Percentiles rank a stretch among this genome's conserved stretches.
Evolutionary conservation across 1,140 invertebrate species (phyloP).

Genomic region (Sitophilus oryzae): DNA sequence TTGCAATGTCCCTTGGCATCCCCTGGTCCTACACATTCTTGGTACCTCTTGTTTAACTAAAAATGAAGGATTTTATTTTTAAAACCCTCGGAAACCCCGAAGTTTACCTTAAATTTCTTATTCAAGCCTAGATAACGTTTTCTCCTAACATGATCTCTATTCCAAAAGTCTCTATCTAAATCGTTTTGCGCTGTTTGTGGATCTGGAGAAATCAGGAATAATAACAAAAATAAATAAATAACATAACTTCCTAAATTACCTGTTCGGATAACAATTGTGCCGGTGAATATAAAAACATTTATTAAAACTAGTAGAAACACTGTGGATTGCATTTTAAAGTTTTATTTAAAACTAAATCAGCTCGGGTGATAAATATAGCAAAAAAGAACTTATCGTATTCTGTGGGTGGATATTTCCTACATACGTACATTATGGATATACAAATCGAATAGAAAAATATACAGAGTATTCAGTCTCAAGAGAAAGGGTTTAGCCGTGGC

Average conservation of each 20-base stretch:
- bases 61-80: slow-evolving; percentile 14
- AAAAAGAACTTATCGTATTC: too few species aligned
- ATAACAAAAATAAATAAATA: too few species aligned
- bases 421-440: too few species aligned
- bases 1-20: slow-evolving; percentile 58
- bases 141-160: slow-evolving; percentile 27
- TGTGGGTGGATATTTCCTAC: too few species aligned
- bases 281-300: neutral
- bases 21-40: slow-evolving; percentile 55
- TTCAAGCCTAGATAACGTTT: slow-evolving; percentile 36
- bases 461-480: too few species aligned
- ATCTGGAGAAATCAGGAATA: neutral
- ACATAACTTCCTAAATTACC: too few species aligned
- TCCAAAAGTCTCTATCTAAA: slow-evolving; percentile 12
- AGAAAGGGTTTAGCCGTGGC: too few species aligned
- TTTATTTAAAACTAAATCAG: too few species aligned
- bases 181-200: neutral
- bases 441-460: too few species aligned
- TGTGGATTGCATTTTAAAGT: neutral
- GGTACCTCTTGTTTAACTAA: slow-evolving; percentile 48
- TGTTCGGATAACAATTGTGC: neutral
- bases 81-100: too few species aligned
- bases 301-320: neutral
- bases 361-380: too few species aligned
- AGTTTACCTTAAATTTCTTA: slow-evolving; percentile 36